phyloP scores from a whole-genome alignment of 2,888 invertebrate species.

The Noctua janthina region DNA sequence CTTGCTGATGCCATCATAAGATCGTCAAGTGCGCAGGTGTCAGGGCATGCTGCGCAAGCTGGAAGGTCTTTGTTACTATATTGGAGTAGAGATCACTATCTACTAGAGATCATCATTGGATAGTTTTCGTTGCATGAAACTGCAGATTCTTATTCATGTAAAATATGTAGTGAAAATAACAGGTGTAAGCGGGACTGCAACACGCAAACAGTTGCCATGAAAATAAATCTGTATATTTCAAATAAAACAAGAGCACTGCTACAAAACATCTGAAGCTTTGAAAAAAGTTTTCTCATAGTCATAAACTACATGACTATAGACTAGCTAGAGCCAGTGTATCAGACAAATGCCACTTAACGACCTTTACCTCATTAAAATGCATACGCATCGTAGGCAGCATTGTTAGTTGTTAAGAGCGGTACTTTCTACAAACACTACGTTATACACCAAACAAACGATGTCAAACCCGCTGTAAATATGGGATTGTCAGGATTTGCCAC shows the following conservation, averaged over 20 bases:
- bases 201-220: too few relatives aligned
- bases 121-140: not conserved
- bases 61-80: not conserved
- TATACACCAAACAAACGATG: not conserved
- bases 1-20: too few relatives aligned
- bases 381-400: not conserved
- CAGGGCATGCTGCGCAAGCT: too few relatives aligned
- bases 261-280: not conserved
- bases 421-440: constrained; percentile 2
- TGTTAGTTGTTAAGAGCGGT: constrained; percentile 7
- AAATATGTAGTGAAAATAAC: not conserved
- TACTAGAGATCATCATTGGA: too few relatives aligned
- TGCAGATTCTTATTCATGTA: not conserved
- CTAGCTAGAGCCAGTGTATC: not conserved
- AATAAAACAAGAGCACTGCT: not conserved
- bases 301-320: not conserved
- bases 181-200: not conserved
- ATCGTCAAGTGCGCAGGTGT: too few relatives aligned
- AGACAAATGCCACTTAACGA: constrained; percentile 1
- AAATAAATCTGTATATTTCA: not conserved
- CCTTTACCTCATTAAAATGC: constrained; percentile 29
- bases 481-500: not conserved
- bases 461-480: not conserved
- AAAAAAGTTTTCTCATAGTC: not conserved
- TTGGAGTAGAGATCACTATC: not conserved